Conservation (phyloP, 1,140 invertebrate species). For the Pachypsylla venusta region DNA sequence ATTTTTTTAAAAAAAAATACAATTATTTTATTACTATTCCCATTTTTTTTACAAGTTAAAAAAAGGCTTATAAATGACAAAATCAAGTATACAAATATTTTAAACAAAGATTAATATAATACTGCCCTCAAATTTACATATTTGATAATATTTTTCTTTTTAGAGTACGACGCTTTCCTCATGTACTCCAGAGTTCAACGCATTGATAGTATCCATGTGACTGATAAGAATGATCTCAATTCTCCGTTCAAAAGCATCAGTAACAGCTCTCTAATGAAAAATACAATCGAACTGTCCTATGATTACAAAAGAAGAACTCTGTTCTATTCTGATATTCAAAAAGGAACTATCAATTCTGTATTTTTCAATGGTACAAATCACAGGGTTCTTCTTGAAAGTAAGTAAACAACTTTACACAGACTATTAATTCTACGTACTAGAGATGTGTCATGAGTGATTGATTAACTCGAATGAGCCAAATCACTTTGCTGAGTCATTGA, state of each 20-base stretch:
- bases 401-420: slow-evolving; percentile 26
- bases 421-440: background rate
- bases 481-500: no score
- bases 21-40: no score
- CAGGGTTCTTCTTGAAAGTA: slow-evolving; percentile 47
- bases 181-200: slow-evolving; percentile 55
- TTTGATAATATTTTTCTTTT: no score
- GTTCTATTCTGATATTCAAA: slow-evolving; percentile 78
- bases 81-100: no score
- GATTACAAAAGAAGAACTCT: slow-evolving; percentile 52
- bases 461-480: no score
- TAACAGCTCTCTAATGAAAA: slow-evolving; percentile 52
- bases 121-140: no score
- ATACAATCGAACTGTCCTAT: slow-evolving; percentile 69
- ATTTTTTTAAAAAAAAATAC: no score
- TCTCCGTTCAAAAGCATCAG: slow-evolving; percentile 58
- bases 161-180: slow-evolving; percentile 56
- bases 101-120: no score
- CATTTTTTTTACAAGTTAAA: no score
- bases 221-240: slow-evolving; percentile 51
- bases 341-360: slow-evolving; percentile 66
- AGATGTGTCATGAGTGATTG: no score
- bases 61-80: no score
- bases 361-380: slow-evolving; percentile 64
- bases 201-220: slow-evolving; percentile 60